A percentile compares a stretch with the other conserved stretches of the same genome.
phyloP scores from a whole-genome alignment of 2,888 invertebrate genomes.

The Theretra japonica region DNA sequence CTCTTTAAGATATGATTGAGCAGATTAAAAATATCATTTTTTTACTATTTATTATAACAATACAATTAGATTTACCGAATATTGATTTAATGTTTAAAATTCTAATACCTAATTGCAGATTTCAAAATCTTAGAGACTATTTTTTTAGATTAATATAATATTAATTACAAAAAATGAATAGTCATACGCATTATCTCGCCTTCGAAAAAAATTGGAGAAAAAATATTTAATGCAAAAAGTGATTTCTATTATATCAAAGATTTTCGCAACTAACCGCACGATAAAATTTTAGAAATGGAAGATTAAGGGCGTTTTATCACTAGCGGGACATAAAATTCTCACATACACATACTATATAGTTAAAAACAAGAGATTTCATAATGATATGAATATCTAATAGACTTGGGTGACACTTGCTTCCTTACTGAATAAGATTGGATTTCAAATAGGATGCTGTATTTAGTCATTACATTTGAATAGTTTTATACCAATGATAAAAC shows the following conservation, averaged over 20 bases:
- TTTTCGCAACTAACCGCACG: not conserved
- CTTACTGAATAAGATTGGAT: not conserved
- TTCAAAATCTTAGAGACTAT: not conserved
- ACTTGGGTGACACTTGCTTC: not conserved
- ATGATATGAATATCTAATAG: conserved; percentile 11
- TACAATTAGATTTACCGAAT: not conserved
- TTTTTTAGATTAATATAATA: not conserved
- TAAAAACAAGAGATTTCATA: conserved; percentile 19
- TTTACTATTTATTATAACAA: not conserved
- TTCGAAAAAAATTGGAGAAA: not conserved
- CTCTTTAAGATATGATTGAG: conserved; percentile 4
- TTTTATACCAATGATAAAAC: too few relatives aligned
- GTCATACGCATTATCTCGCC: not conserved
- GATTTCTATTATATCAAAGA: not conserved
- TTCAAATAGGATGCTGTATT: not conserved
- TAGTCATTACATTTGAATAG: not conserved
- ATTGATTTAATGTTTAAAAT: not conserved
- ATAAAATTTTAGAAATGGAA: conserved; percentile 17
- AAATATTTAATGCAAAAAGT: not conserved
- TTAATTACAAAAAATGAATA: not conserved
- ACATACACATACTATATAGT: conserved; percentile 16
- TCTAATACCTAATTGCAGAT: not conserved
- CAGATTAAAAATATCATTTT: not conserved
- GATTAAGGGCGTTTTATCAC: not conserved
- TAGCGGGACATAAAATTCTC: conserved; percentile 14